Base-by-base conservation (phyloP, 1,140 invertebrate species). In the Drosophila burlai region DNA sequence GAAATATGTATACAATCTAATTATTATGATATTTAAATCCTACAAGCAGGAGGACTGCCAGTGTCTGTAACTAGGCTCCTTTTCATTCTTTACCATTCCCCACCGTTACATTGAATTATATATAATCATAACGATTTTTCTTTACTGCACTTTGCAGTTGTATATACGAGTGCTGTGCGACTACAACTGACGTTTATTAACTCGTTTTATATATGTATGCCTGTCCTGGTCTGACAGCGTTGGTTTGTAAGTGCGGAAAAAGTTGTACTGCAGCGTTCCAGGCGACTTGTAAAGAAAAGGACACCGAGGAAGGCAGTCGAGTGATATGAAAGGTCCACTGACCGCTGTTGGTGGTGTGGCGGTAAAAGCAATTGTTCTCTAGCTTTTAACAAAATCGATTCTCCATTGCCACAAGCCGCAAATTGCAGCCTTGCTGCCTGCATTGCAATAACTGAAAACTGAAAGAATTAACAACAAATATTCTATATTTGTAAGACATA, bases 81-180 rank as follows among this genome's bases (percentile, higher is more conserved):
- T 24, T 38, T 16, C 52, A 10, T 24, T 4, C 10, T 16, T 5
- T 24, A 55, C 52, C 24, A 4, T 16, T 2, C 45, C 34, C 42
- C 5, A 24, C 3, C 6, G 9, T 34, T 47, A 60, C 57, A 59
- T 49, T 59, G 46, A 85, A 77, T 60, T 69, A 59, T 78, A 78
- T 68, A 78, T 79, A 86, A 78, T 85, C 66, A 83, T 84, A 84
- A 84, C 81, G 81, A 85, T 85, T 85, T 85, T 81, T 66, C 69
- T 62, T 67, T 36, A 58, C 54, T 82, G 74, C 62, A 75, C 75
- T 63, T 16, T 59, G 29, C 59, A 40, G 58, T 54, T 61, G 52
- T 82, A 49, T 69, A 45, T 55, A 55, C 21, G 34, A 16, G 34
- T 38, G 18, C 36, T 24, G 64, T 59, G 79, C 59, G 61, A 65